Base-by-base conservation (phyloP, 2,113 vertebrate genomes). In the Cacatua alba region DNA sequence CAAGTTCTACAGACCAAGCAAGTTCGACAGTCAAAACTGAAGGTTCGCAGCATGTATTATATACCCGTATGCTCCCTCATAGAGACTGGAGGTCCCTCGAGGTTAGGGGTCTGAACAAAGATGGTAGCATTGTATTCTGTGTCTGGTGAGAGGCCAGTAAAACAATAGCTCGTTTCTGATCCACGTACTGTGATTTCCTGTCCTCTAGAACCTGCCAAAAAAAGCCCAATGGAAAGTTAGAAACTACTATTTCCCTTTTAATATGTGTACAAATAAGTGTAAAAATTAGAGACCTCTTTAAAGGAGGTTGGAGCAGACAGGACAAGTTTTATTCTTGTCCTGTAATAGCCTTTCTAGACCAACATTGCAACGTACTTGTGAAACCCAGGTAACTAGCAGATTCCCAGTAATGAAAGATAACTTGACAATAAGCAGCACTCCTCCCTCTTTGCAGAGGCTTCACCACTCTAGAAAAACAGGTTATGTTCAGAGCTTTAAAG, bases 151-250 rank as follows among this genome's bases (percentile, higher is more conserved):
- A 99, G 98, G 23, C 98, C 99, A 4, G 98, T 98, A 46, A 99
- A 99, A 97, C 99, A 99, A 92, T 99, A 98, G 89, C 98, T 99
- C 14, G 98, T 99, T 86, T 99, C 98, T 29, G 98, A 99, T 3
- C 99, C 99, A 13, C 98, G 98, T 52, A 99, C 98, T 79, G 99
- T 99, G 88, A 99, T 98, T 97, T 99, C 99, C 87, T 99, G 99
- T 64, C 99, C 99, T 52, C 99, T 99, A 82, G 98, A 97, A 97
- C 98, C 98, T 98, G 86, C 17, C 43, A 35, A 82, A 59, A 76
- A 82, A 72, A 93, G 17, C 44, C 74, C 59, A 82, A 29, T 1
- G 1, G 57, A 71, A 63, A 72, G 6, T 83, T 64, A 95, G 31
- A 93, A 82, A 8, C 15, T 13, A 13, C 69, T 78, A 43, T 29